A percentile compares a stretch with the other conserved stretches of the same genome.
These are phyloP conservation scores for Argyrosomus regius DNA, from an alignment of 2,797 vertebrate genomes.

Conservation along the genomic window DNA sequence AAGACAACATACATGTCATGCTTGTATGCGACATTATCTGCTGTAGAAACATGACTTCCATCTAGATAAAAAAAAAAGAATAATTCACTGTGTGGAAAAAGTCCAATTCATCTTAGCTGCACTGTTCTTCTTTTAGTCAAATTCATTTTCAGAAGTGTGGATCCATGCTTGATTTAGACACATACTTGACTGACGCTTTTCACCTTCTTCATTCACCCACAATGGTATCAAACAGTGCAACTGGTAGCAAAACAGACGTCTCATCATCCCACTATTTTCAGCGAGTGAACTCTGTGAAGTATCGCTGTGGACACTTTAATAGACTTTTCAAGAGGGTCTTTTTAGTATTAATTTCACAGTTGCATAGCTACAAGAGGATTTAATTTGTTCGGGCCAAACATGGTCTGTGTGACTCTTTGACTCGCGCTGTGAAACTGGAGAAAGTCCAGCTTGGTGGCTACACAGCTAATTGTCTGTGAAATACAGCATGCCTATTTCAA, in stretches of 20 bases:
- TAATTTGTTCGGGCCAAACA: slow-evolving; percentile 80
- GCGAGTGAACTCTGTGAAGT: slow-evolving; percentile 61
- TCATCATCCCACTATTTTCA: slow-evolving; percentile 38
- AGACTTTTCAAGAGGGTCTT: slow-evolving; percentile 71
- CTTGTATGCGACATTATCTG: background rate
- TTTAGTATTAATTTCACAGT: slow-evolving; percentile 86
- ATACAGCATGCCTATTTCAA: slow-evolving; percentile 69
- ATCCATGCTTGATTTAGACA: no score
- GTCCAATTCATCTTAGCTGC: no score
- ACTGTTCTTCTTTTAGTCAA: no score
- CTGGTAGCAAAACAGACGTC: slow-evolving; percentile 31
- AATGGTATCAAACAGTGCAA: slow-evolving; percentile 4
- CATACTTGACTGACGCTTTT: background rate
- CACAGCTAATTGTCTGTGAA: slow-evolving; percentile 80
- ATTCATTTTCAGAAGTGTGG: no score
- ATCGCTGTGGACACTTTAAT: slow-evolving; percentile 72
- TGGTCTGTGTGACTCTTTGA: slow-evolving; percentile 72
- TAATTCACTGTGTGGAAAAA: no score
- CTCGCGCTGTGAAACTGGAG: slow-evolving; percentile 60
- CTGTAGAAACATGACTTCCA: background rate
- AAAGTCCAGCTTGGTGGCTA: slow-evolving; percentile 73
- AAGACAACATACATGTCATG: background rate
- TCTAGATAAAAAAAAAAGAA: background rate
- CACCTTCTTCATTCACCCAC: slow-evolving; percentile 3
- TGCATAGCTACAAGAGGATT: slow-evolving; percentile 79